Conservation (phyloP, 2,113 vertebrate species). For the Phodopus roborovskii region DNA sequence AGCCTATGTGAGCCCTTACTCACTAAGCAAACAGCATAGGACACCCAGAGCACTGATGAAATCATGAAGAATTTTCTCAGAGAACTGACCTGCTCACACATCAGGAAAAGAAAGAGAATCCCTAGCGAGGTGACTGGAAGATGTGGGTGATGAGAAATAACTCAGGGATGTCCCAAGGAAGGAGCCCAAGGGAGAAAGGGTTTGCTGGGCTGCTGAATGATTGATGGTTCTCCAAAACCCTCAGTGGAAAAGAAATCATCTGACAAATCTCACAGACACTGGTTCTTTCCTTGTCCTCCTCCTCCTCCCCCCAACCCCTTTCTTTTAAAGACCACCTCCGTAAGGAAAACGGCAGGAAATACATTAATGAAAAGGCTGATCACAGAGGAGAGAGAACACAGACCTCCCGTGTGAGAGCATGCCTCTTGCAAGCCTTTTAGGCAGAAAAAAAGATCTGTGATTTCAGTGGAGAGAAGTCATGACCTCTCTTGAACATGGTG, state of each 20-base stretch:
- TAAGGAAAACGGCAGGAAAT: conserved; percentile 8
- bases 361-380: not conserved
- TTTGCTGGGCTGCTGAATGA: not conserved
- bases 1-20: conserved; percentile 12
- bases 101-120: not conserved
- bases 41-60: not conserved
- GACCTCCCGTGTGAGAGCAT: not conserved
- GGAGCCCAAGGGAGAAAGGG: not conserved
- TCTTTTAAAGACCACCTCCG: not conserved
- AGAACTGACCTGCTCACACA: not conserved
- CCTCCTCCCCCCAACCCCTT: not conserved
- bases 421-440: not conserved
- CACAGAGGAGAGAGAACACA: conserved; percentile 50
- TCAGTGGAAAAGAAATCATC: not conserved
- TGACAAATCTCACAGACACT: conserved; percentile 22
- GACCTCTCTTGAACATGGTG: not conserved
- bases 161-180: not conserved
- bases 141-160: not conserved
- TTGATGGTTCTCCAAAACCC: not conserved
- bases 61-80: not conserved
- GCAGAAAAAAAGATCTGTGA: not conserved
- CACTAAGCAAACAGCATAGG: not conserved
- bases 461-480: conserved; percentile 10
- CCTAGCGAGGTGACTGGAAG: not conserved
- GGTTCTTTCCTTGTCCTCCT: not conserved